Base-by-base conservation (phyloP, 2,113 vertebrate genomes). In the Gallinago undulata region DNA sequence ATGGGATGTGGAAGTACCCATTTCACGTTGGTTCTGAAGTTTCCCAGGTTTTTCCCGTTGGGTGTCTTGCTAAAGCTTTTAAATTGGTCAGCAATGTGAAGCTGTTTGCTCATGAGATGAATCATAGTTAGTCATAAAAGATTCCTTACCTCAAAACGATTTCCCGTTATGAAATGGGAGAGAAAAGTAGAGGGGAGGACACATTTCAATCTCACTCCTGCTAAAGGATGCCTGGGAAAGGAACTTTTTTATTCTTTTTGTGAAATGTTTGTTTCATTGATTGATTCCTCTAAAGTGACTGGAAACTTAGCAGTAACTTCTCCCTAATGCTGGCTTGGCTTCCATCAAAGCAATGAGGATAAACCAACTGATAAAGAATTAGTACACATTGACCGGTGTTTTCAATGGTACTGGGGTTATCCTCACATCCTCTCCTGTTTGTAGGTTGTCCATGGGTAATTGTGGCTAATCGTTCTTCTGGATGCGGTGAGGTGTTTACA, bases 51-150 rank as follows among this genome's bases (percentile, higher is more conserved):
- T 76, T 47, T 92, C 86, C 80, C 30, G 10, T 5, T 85, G 53
- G 57, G 41, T 93, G 1, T 63, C 72, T 50, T 55, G 67, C n/a
- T 89, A 19, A 68, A 89, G 80, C 66, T 84, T 66, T 91, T 70
- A 7, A 75, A 7, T 22, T 68, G 78, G 81, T 87, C 94, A 85
- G 77, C 81, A 53, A 0, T 8, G 25, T 87, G 94, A 91, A 73
- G 84, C 91, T 69, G 50, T 74, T 93, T 82, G 87, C 94, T 66
- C 66, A 63, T 53, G 74, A 86, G 63, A 63, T 96, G 93, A 97
- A 83, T 96, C 94, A 97, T 83, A 67, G 8, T 93, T 94, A 96
- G 91, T 96, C 95, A 96, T 37, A 24, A 56, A 91, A 88, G 75
- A 59, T 83, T 62, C 70, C 87, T 76, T 76, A 69, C 91, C 89